Base-by-base conservation (phyloP, 2,797 vertebrate species). In the Streptopelia turtur region DNA sequence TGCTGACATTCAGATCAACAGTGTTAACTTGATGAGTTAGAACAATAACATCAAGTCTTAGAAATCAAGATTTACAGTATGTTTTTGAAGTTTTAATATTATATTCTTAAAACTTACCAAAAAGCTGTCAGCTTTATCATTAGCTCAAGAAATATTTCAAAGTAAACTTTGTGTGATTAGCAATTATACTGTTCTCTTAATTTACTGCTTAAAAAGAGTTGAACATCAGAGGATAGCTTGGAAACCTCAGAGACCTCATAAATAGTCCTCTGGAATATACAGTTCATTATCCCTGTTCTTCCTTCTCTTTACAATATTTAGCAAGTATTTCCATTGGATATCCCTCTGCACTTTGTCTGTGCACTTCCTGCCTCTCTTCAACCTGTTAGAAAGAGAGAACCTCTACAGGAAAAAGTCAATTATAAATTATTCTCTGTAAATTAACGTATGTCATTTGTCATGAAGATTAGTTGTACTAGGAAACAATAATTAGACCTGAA, bases 201-300 rank as follows among this genome's bases (percentile, higher is more conserved):
- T 97, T 98, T 97, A 95, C 94, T 96, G 72, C 70, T 97, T 97
- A 97, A 97, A 96, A 96, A 92, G 98, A 98, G 74, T 89, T 96
- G 92, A 98, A 93, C 75, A 97, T 95, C 80, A 74, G 96, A 97
- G 86, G 89, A 95, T 72, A 93, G 95, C 96, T 98, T 80, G 97
- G 92, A 97, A 97, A 95, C 52, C 90, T 96, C 87, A 94, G 95
- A 96, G 96, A 94, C 47, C 93, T 97, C 89, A 81, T 90, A 98
- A 98, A 50, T 78, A 96, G 82, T 97, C 97, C 96, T 97, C 91
- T 93, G 94, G 96, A 98, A 98, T 96, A 96, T 83, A 93, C 59
- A 87, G 94, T 97, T 97, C 96, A 97, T 96, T 89, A 97, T 94
- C 68, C 63, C 90, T 23, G 11, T 93, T 94, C 80, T 94, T 97